A percentile compares a stretch with the other conserved stretches of the same genome.
phyloP scores from a whole-genome alignment of 64 coral and sea anemone species.

The Anthopleura sola region DNA sequence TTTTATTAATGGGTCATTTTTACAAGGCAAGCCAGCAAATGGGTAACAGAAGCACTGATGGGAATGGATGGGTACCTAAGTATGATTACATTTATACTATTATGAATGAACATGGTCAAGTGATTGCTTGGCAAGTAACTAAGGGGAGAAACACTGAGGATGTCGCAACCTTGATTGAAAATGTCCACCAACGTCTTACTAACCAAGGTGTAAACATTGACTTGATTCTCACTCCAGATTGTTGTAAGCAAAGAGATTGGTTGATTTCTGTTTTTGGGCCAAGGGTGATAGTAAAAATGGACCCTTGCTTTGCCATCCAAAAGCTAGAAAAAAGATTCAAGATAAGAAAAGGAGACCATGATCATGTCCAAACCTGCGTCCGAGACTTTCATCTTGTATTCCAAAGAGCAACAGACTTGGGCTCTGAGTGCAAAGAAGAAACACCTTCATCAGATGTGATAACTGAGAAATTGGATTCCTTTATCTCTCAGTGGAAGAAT shows the following conservation, averaged over 20 bases:
- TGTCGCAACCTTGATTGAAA: slow-evolving; percentile 14
- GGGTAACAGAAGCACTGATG: slow-evolving; percentile 7
- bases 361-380: slow-evolving; percentile 25
- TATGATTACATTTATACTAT: slow-evolving; percentile 47
- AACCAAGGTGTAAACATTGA: slow-evolving; percentile 28
- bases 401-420: slow-evolving; percentile 33
- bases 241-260: slow-evolving; percentile 27
- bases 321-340: slow-evolving; percentile 48
- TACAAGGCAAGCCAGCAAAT: slow-evolving; percentile 52
- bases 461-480: slow-evolving; percentile 38
- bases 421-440: background rate
- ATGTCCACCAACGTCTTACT: slow-evolving; percentile 41
- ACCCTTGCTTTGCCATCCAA: slow-evolving; percentile 33
- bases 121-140: slow-evolving; percentile 60
- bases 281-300: slow-evolving; percentile 39
- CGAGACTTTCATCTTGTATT: slow-evolving; percentile 38
- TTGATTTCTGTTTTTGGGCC: slow-evolving; percentile 36
- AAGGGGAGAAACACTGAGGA: slow-evolving; percentile 31
- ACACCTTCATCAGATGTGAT: slow-evolving; percentile 36
- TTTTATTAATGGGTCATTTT: slow-evolving; percentile 46
- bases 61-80: slow-evolving; percentile 37
- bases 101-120: slow-evolving; percentile 67
- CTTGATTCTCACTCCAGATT: slow-evolving; percentile 58
- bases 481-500: slow-evolving; percentile 49
- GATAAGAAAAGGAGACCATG: slow-evolving; percentile 50